Conservation (phyloP, 2,113 vertebrate species). For the Leptodactylus fuscus region DNA sequence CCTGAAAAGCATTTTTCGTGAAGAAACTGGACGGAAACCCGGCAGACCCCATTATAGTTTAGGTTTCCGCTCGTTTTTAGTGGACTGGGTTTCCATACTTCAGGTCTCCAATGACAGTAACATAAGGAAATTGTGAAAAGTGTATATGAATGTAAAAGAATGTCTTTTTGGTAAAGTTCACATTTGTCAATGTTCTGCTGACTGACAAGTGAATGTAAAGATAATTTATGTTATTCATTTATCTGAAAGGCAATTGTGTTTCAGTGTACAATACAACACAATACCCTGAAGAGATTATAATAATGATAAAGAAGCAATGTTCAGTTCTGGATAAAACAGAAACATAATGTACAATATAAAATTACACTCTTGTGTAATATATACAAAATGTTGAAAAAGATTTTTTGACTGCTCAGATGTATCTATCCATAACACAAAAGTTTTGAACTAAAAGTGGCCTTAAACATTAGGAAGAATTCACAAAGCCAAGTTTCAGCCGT, state of each 20-base stretch:
- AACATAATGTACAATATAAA: not conserved
- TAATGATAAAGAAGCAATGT: not conserved
- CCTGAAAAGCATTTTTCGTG: no score
- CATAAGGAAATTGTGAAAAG: not conserved
- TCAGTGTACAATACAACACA: constrained; percentile 10
- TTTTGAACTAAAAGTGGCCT: no score
- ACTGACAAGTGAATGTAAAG: not conserved
- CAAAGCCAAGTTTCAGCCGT: no score
- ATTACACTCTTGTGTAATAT: not conserved
- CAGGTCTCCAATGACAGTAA: no score
- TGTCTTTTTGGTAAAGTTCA: not conserved
- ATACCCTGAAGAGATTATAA: not conserved
- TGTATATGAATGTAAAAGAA: not conserved
- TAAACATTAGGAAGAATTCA: no score
- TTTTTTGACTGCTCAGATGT: no score
- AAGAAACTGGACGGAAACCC: no score
- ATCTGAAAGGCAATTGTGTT: constrained; percentile 1
- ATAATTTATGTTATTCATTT: constrained; percentile 14
- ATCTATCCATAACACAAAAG: no score
- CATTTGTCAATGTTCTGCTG: not conserved
- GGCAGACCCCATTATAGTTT: no score
- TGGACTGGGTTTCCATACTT: no score
- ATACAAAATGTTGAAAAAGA: not conserved
- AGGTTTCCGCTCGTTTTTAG: no score
- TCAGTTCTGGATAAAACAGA: not conserved